These are phyloP conservation scores for Nephrotoma appendiculata DNA, from an alignment of 2,888 invertebrate genomes.

Conservation along the genomic window DNA sequence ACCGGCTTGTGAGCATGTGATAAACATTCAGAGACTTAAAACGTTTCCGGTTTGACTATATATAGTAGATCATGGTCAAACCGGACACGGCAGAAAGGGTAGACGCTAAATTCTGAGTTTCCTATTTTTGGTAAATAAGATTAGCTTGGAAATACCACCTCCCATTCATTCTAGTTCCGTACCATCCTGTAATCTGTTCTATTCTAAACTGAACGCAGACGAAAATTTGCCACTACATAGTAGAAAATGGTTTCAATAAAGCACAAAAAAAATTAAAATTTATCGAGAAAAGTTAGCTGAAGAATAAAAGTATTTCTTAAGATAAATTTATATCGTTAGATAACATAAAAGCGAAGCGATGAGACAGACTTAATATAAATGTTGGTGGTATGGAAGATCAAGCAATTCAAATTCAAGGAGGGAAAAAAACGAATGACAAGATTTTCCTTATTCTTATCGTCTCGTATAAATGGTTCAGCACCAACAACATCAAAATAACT, in stretches of 20 bases:
- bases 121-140: too few species aligned
- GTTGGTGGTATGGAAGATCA: not conserved
- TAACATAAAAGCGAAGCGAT: not conserved
- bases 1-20: too few species aligned
- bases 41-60: too few species aligned
- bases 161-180: not conserved
- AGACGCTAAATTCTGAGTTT: too few species aligned
- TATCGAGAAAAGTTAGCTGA: not conserved
- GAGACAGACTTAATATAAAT: not conserved
- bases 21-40: too few species aligned
- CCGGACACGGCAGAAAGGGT: too few species aligned
- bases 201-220: not conserved
- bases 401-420: not conserved
- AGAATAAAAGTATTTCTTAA: not conserved
- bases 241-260: not conserved
- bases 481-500: not conserved
- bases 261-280: not conserved
- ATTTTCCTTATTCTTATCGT: not conserved
- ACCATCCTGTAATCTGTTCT: not conserved
- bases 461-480: not conserved
- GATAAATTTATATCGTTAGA: not conserved
- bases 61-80: too few species aligned
- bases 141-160: too few species aligned
- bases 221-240: not conserved
- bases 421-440: not conserved